Evolutionary conservation across 2,888 invertebrate species (phyloP).

Genomic region (Iselma pallidipennis): DNA sequence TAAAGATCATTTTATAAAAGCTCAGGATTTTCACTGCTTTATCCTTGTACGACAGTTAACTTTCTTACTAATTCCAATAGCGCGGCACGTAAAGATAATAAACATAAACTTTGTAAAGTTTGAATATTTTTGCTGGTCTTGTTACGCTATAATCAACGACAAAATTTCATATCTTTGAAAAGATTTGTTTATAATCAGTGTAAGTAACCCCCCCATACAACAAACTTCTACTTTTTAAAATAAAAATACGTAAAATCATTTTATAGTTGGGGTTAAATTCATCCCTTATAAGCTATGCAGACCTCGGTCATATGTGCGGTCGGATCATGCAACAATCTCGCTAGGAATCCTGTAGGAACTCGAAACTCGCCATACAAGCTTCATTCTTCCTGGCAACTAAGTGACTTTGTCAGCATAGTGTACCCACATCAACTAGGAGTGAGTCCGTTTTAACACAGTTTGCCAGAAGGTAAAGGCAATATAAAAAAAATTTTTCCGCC

Average conservation of each 20-base stretch:
- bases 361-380: conserved; percentile 20
- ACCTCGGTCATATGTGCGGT: conserved; percentile 29
- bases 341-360: conserved; percentile 31
- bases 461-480: conserved; percentile 3
- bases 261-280: conserved; percentile 11
- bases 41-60: conserved; percentile 5
- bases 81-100: conserved; percentile 24
- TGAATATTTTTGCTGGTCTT: conserved; percentile 18
- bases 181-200: conserved; percentile 6
- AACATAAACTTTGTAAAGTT: conserved; percentile 21
- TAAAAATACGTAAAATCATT: conserved; percentile 3
- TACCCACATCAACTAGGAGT: conserved; percentile 26
- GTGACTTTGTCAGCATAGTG: conserved; percentile 15
- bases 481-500: conserved; percentile 19
- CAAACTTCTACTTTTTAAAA: conserved; percentile 16
- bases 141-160: conserved; percentile 14
- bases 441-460: conserved; percentile 25
- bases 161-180: conserved; percentile 6
- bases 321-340: conserved; percentile 27
- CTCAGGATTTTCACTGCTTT: neutral
- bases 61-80: conserved; percentile 13
- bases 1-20: neutral
- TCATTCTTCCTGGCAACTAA: conserved; percentile 22
- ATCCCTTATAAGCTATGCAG: conserved; percentile 17
- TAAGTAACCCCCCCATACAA: neutral